Base-by-base conservation (phyloP, 1,140 invertebrate genomes). In the Idris sp. region DNA sequence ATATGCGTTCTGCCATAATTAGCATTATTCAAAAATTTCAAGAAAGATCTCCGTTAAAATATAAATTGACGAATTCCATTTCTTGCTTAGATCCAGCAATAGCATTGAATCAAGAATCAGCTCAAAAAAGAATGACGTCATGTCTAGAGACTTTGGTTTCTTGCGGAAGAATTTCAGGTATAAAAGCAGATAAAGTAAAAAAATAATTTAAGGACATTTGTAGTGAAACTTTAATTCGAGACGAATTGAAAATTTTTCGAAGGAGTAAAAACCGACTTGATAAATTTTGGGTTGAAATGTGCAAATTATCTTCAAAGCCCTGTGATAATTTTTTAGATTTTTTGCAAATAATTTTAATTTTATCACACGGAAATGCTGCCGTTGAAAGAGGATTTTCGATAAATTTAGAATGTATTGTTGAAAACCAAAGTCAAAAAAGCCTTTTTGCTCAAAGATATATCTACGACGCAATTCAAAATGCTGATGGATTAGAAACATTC, bases 371-470 rank as follows among this genome's bases (percentile, higher is more conserved):
- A 56, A 69, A 59, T 36, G 64, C 53, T 6, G 10, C 22, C 36
- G 38, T 59, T 10, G 53, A 59, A 36, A n/a, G 46, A n/a, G 65
- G 46, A 4, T 69, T 69, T 15, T 69, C 65, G 4, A 7, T 58
- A 26, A 69, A 59, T 10, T 48, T 28, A 0, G 65, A 49, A 33
- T 69, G 46, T 30, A 13, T 69, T 35, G 36, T 53, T 15, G 44
- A 69, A n/a, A 69, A 69, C 53, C 53, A 59, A 9, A 15, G 5
- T 19, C 58, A 79, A 41, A 46, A 79, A 46, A 74, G 64, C 22
- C 38, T 76, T 35, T 26, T 76, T 1, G 77, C 67, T 8, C 38
- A 73, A 28, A 36, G 68, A 22, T 18, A 25, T 13, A 38, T 67
- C 14, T 78, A 74, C 22, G 73, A 67, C 33, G 71, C 35, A 2